A percentile compares a stretch with the other conserved stretches of the same genome.
Conservation (phyloP, 2,113 vertebrate genomes). For the Sphaerodactylus townsendi region DNA sequence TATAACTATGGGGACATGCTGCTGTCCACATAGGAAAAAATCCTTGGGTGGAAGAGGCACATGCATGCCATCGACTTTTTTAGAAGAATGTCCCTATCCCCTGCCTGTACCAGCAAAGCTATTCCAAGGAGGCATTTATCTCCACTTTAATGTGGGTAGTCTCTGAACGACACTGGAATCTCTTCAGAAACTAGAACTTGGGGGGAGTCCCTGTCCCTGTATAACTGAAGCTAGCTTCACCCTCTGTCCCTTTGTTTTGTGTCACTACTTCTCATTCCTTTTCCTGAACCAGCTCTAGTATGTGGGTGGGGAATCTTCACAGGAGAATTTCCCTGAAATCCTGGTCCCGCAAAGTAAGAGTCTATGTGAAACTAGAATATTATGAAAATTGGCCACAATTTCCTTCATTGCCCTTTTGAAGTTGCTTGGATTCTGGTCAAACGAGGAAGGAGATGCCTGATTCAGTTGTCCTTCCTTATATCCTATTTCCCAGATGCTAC, state of each 20-base stretch:
- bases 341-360: background rate
- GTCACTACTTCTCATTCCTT: background rate
- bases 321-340: slow-evolving; percentile 13
- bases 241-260: background rate
- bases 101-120: no score
- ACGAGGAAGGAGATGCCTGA: background rate
- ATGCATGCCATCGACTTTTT: no score
- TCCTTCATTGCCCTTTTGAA: slow-evolving; percentile 5
- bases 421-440: background rate
- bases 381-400: background rate
- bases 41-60: no score
- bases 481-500: background rate
- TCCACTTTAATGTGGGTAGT: background rate
- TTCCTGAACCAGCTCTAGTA: background rate
- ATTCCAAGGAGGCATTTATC: background rate
- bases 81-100: no score
- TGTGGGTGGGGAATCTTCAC: background rate
- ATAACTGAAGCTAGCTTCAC: no score
- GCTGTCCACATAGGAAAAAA: no score
- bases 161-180: background rate
- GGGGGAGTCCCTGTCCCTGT: background rate
- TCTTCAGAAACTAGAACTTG: background rate
- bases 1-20: no score
- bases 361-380: background rate
- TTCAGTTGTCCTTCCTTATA: background rate